A percentile compares a stretch with the other conserved stretches of the same genome.
These are phyloP conservation scores for Acholoe squamosa DNA, from an alignment of 2,888 invertebrate species.

Conservation along the genomic window DNA sequence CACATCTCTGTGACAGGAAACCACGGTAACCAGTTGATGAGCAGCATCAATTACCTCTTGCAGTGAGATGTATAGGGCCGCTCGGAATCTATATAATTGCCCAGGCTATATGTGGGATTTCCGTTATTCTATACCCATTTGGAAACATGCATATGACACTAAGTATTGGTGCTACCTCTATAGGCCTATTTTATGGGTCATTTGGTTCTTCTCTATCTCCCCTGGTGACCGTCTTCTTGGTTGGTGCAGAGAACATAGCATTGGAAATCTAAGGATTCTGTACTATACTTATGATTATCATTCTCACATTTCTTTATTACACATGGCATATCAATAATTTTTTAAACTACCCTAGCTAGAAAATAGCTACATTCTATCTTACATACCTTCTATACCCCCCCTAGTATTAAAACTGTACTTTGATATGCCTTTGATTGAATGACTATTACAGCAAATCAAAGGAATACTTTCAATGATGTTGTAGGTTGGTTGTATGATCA, in stretches of 20 bases:
- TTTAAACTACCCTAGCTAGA: no score
- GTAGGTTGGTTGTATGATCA: neutral
- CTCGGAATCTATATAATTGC: neutral
- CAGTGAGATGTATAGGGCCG: neutral
- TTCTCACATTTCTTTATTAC: no score
- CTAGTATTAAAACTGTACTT: no score
- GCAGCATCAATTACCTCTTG: neutral
- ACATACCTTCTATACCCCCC: no score
- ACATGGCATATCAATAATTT: no score
- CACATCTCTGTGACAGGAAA: neutral
- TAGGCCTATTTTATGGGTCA: neutral
- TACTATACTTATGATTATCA: no score
- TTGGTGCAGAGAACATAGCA: neutral
- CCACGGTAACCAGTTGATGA: neutral
- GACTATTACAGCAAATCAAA: no score
- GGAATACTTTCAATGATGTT: no score
- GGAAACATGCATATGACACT: neutral
- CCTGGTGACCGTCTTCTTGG: neutral
- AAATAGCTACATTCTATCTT: no score
- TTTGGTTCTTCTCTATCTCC: neutral
- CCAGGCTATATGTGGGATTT: neutral
- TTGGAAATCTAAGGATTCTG: neutral
- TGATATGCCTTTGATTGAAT: no score
- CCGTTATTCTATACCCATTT: neutral
- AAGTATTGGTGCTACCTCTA: neutral